Base-by-base conservation (phyloP, 2,797 vertebrate species). In the Hirundo rustica region DNA sequence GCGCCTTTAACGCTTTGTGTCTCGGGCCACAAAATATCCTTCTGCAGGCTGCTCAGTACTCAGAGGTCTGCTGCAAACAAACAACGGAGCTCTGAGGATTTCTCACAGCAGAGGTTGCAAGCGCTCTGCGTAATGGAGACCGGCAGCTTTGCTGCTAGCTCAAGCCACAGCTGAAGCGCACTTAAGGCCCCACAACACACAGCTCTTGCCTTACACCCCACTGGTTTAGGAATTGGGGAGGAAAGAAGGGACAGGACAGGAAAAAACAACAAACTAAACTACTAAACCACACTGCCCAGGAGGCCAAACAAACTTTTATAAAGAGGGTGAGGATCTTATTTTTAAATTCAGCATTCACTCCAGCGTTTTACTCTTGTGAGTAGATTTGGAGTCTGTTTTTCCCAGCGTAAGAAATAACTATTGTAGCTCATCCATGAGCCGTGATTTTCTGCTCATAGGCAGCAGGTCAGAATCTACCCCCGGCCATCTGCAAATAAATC, bases 341-440 rank as follows among this genome's bases (percentile, higher is more conserved):
- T 57, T 62, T 58, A 61, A 88, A 82, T 79, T 74, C 64, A 82
- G 64, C 19, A 11, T 45, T 57, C 29, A 40, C n/a, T 13, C 20
- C 19, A 78, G 74, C 25, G 57, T 77, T 90, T 73, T 61, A 79
- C n/a, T 79, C n/a, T 21, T 48, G 38, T 2, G 47, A 88, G 71
- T 23, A 70, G 51, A 86, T 78, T 91, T 55, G 82, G 18, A 70
- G 32, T 67, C 21, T 58, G 10, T 45, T 88, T 79, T 76, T 60
- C 45, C n/a, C 38, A 25, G 36, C 7, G 7, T 27, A 67, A 87
- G 44, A 66, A 88, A 34, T 19, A 74, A 73, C 22, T 51, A 15
- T 0, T 0, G 0, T 5, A 74, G 47, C 21, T 72, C 2, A 0
- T 5, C 42, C 40, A 27, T 0, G 1, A 83, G 57, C 29, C 1